These are phyloP conservation scores for Kryptolebias ocellatus DNA, from an alignment of 2,797 vertebrate genomes.

Conservation along the genomic window DNA sequence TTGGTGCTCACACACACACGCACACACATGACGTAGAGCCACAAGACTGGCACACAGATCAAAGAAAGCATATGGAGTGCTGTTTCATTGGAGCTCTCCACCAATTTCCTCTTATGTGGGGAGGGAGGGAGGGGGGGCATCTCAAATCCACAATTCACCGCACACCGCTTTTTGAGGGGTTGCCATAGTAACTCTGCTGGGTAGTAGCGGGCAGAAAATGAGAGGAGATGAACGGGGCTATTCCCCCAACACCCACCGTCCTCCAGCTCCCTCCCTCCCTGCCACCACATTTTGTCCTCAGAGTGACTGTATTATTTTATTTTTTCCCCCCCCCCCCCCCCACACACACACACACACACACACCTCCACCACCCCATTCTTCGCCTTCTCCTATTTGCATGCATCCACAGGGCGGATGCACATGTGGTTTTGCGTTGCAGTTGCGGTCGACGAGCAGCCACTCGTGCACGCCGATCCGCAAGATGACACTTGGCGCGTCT, in stretches of 20 bases:
- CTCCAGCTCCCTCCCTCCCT: slow-evolving; percentile 51
- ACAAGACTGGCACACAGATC: slow-evolving; percentile 57
- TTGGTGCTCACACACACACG: neutral
- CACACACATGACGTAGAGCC: slow-evolving; percentile 32
- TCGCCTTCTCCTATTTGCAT: slow-evolving; percentile 34
- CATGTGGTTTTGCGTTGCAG: slow-evolving; percentile 20
- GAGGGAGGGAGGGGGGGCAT: slow-evolving; percentile 47
- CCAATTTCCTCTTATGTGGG: slow-evolving; percentile 78
- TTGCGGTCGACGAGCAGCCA: slow-evolving; percentile 27
- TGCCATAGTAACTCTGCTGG: slow-evolving; percentile 86
- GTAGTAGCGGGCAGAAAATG: slow-evolving; percentile 82
- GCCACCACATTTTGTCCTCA: slow-evolving; percentile 73
- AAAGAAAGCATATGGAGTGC: slow-evolving; percentile 70
- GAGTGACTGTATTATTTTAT: slow-evolving; percentile 65
- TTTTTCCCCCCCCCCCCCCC: too few relatives aligned
- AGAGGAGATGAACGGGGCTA: slow-evolving; percentile 83
- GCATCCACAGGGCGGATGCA: slow-evolving; percentile 11
- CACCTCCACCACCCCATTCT: slow-evolving; percentile 38
- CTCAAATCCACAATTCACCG: slow-evolving; percentile 81
- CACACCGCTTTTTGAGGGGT: slow-evolving; percentile 83
- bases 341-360: too few relatives aligned
- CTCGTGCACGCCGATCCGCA: slow-evolving; percentile 35
- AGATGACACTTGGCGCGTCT: slow-evolving; percentile 17
- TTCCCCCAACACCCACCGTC: slow-evolving; percentile 69
- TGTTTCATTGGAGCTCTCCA: slow-evolving; percentile 75